phyloP scores from a whole-genome alignment of 1,140 invertebrate species.

The Halesus radiatus region DNA sequence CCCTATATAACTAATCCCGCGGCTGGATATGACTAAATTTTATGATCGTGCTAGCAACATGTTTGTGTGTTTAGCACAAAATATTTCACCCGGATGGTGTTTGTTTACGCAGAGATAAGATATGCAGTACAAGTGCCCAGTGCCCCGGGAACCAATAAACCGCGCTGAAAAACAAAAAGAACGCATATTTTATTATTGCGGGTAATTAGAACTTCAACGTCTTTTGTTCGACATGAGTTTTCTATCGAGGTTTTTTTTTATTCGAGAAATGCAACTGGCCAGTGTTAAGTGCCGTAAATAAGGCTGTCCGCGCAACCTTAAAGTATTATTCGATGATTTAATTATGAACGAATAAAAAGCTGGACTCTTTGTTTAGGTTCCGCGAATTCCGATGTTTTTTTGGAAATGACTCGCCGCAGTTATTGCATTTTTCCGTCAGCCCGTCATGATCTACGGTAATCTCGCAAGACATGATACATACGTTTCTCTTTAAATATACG shows the following conservation, averaged over 20 bases:
- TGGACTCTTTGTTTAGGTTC: no score
- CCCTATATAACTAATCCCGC: background rate
- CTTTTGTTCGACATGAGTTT: background rate
- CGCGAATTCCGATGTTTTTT: no score
- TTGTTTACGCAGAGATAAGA: background rate
- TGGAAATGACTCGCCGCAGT: no score
- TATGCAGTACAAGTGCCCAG: background rate
- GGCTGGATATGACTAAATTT: conserved; percentile 29
- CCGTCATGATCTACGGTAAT: no score
- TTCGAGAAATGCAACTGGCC: background rate
- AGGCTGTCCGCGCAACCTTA: no score
- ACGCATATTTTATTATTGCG: conserved; percentile 8
- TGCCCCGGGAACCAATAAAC: background rate
- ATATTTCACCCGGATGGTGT: conserved; percentile 33
- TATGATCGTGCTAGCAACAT: conserved; percentile 19
- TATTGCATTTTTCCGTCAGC: no score
- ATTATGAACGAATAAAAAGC: no score
- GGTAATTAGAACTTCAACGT: conserved; percentile 4
- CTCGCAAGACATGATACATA: no score
- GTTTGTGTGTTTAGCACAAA: conserved; percentile 36
- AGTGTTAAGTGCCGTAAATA: background rate
- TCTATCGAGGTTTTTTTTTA: background rate
- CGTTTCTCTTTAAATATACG: no score
- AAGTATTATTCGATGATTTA: no score
- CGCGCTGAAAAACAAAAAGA: conserved; percentile 17